Evolutionary conservation across 1,140 invertebrate species (phyloP).

Genomic region (Zaprionus capensis): DNA sequence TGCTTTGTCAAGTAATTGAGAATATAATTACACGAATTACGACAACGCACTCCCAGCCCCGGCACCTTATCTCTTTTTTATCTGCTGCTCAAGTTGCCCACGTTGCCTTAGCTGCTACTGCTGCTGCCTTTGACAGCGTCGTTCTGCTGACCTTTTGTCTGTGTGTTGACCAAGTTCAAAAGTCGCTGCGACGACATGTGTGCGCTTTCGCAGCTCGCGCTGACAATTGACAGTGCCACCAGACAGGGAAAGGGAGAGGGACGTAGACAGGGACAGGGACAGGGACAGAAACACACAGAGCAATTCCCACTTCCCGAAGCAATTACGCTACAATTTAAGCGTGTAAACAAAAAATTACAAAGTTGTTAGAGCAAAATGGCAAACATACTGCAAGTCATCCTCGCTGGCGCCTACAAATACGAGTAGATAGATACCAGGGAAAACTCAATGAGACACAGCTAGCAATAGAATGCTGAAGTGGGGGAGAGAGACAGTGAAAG

Average conservation of each 20-base stretch:
- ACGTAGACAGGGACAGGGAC: too few relatives aligned
- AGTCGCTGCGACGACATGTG: constrained; percentile 61
- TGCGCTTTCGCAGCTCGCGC: constrained; percentile 69
- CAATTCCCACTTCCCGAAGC: constrained; percentile 81
- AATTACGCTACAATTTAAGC: constrained; percentile 81
- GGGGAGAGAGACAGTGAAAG: not conserved
- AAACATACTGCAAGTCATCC: constrained; percentile 70
- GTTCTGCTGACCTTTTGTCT: constrained; percentile 44
- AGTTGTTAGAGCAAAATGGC: constrained; percentile 78
- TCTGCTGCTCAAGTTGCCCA: constrained; percentile 36
- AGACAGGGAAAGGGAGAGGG: constrained; percentile 13
- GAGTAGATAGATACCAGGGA: constrained; percentile 26
- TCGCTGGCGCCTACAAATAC: constrained; percentile 56
- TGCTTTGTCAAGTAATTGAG: constrained; percentile 71
- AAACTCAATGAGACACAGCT: not conserved
- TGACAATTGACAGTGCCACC: constrained; percentile 54
- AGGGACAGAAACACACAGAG: constrained; percentile 24
- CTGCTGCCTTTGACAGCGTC: constrained; percentile 55
- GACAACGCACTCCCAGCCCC: constrained; percentile 68
- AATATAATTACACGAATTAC: constrained; percentile 83
- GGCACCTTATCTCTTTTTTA: constrained; percentile 71
- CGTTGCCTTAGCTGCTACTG: constrained; percentile 6
- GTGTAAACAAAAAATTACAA: constrained; percentile 83
- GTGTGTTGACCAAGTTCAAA: constrained; percentile 49
- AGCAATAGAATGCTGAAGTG: not conserved